Evolutionary conservation across 2,797 vertebrate genomes (phyloP).

Genomic region (Myotis vivesi): DNA sequence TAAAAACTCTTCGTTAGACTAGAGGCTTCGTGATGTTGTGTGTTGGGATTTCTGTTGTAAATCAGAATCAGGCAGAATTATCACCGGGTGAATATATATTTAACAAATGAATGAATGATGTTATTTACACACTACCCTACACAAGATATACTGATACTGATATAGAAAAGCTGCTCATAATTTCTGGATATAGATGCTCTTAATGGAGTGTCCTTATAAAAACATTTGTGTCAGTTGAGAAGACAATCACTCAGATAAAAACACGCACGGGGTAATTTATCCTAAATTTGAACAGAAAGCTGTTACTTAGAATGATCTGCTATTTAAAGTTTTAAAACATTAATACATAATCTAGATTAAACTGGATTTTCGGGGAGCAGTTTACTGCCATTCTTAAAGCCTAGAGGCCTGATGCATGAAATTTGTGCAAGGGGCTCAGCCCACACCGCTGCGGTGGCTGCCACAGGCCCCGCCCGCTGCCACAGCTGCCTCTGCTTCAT

Average conservation of each 20-base stretch:
- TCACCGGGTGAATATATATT: not conserved
- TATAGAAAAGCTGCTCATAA: not conserved
- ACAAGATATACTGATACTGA: not conserved
- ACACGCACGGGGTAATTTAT: not conserved
- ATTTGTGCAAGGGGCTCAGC: no score
- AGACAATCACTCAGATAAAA: not conserved
- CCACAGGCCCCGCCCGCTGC: accelerated
- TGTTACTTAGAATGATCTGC: not conserved
- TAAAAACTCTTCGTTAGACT: not conserved
- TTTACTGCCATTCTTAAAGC: not conserved
- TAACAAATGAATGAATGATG: not conserved
- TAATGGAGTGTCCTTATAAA: not conserved
- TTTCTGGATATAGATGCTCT: not conserved
- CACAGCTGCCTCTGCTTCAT: no score
- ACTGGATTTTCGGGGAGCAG: not conserved
- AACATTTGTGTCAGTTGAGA: not conserved
- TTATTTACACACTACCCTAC: accelerated
- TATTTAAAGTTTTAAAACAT: not conserved
- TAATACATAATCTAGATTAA: not conserved
- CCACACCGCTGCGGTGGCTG: accelerated
- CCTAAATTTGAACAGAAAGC: not conserved
- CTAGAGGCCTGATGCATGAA: no score
- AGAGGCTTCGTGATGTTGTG: not conserved
- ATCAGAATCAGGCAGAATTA: not conserved
- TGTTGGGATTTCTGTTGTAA: not conserved